A percentile compares a stretch with the other conserved stretches of the same genome.
These are phyloP conservation scores for Clarias macrocephalus DNA, from an alignment of 2,113 vertebrate species.

Conservation along the genomic window DNA sequence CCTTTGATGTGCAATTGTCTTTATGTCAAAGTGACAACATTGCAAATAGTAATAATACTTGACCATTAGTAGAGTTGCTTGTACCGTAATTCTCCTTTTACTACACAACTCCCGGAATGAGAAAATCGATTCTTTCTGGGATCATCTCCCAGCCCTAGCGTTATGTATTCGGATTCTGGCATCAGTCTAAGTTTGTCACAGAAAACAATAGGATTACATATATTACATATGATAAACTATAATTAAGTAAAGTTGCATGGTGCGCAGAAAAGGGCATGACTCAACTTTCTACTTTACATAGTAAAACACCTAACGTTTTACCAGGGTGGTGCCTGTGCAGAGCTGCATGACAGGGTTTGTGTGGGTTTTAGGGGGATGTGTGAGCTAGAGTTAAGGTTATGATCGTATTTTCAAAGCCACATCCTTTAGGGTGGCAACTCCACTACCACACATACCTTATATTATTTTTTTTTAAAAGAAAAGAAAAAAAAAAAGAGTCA, in stretches of 20 bases:
- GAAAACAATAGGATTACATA: neutral
- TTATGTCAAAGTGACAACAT: too few species aligned
- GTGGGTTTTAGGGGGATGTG: conserved; percentile 20
- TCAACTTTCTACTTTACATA: neutral
- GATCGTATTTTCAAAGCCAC: conserved; percentile 26
- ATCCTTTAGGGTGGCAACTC: conserved; percentile 17
- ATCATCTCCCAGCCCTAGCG: neutral
- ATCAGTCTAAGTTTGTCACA: neutral
- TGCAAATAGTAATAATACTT: too few species aligned
- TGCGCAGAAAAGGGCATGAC: neutral
- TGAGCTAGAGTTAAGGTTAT: neutral
- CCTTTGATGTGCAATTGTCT: too few species aligned
- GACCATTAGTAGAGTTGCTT: too few species aligned
- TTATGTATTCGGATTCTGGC: neutral
- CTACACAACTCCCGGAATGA: neutral
- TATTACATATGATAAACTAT: neutral
- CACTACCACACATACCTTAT: neutral
- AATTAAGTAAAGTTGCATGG: neutral
- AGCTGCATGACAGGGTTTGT: conserved; percentile 8
- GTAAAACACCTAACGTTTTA: neutral
- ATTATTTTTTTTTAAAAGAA: neutral
- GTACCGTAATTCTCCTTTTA: neutral
- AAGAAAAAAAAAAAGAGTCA: neutral
- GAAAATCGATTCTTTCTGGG: neutral
- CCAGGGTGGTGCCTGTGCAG: neutral